Percentiles rank a stretch among this genome's conserved stretches.
Evolutionary conservation across 2,113 vertebrate genomes (phyloP).

Genomic region (Steatornis caripensis): DNA sequence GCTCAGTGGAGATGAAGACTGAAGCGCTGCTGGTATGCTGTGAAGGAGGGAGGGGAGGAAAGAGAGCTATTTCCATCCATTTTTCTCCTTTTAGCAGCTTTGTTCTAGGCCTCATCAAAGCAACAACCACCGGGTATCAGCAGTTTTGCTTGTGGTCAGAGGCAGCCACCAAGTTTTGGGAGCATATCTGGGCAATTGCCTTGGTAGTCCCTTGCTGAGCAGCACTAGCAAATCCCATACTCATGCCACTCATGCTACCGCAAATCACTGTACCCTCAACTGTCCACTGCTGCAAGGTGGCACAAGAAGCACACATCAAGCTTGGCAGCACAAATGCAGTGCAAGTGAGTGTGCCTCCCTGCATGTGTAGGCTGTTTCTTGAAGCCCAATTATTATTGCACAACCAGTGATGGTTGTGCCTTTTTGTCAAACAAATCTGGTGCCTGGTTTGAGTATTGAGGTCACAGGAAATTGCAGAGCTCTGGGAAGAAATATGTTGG

Average conservation of each 20-base stretch:
- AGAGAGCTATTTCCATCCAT: not conserved
- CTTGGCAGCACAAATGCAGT: not conserved
- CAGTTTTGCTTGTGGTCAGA: not conserved
- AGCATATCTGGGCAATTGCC: not conserved
- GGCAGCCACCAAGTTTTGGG: not conserved
- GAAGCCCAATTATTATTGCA: not conserved
- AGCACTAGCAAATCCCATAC: not conserved
- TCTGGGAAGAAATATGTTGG: not conserved
- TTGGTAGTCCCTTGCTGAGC: not conserved
- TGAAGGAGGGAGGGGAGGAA: not conserved
- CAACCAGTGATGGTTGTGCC: not conserved
- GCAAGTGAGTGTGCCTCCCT: rapidly evolving
- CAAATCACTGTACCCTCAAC: not conserved
- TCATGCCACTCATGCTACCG: not conserved
- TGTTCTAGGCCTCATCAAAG: not conserved
- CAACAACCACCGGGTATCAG: not conserved
- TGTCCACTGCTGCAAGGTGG: not conserved
- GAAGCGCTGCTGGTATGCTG: rapidly evolving
- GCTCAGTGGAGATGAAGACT: not conserved
- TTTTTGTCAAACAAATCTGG: not conserved
- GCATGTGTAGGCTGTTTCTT: not conserved
- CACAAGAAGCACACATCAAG: not conserved
- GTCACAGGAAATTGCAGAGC: not conserved
- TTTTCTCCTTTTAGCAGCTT: not conserved
- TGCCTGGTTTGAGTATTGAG: not conserved